Evolutionary conservation across 23 tunicate genomes (phyloP).

Genomic region (Corella eumyota): DNA sequence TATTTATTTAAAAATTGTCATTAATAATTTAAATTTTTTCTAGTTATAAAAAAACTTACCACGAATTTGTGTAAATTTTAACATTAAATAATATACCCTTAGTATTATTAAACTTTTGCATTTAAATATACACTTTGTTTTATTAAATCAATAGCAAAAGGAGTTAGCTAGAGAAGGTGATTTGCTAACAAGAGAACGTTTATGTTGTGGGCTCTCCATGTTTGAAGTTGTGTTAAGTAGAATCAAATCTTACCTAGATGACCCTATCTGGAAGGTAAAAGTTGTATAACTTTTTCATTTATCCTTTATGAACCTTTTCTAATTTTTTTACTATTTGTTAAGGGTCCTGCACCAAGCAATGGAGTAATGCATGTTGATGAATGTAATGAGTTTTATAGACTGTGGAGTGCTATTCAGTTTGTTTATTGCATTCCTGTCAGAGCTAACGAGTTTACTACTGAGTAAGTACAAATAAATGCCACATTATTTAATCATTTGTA

Average conservation of each 20-base stretch:
- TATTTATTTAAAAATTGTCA: too few species aligned
- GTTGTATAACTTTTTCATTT: too few species aligned
- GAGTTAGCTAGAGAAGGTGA: conserved; percentile 85
- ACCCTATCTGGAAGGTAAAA: conserved; percentile 81
- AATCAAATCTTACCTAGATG: conserved; percentile 71
- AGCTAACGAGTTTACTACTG: conserved; percentile 71
- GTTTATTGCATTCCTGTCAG: conserved; percentile 92
- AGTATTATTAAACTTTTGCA: too few species aligned
- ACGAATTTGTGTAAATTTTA: too few species aligned
- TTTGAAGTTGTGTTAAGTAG: conserved; percentile 78
- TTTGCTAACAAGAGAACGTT: conserved; percentile 78
- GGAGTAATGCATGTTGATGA: conserved; percentile 98
- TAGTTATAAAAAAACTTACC: too few species aligned
- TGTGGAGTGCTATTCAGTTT: conserved; percentile 98
- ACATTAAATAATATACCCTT: too few species aligned
- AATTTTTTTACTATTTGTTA: too few species aligned
- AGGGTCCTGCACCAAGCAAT: conserved; percentile 75
- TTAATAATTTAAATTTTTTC: too few species aligned
- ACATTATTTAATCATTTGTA: too few species aligned
- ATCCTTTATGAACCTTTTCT: too few species aligned
- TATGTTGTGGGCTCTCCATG: conserved; percentile 95
- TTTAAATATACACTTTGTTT: not conserved
- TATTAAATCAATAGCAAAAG: conserved; percentile 44
- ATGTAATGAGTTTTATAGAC: conserved; percentile 82
- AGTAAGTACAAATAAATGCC: too few species aligned